phyloP scores from a whole-genome alignment of 1,140 invertebrate genomes.

The Drosophila tsacasi region DNA sequence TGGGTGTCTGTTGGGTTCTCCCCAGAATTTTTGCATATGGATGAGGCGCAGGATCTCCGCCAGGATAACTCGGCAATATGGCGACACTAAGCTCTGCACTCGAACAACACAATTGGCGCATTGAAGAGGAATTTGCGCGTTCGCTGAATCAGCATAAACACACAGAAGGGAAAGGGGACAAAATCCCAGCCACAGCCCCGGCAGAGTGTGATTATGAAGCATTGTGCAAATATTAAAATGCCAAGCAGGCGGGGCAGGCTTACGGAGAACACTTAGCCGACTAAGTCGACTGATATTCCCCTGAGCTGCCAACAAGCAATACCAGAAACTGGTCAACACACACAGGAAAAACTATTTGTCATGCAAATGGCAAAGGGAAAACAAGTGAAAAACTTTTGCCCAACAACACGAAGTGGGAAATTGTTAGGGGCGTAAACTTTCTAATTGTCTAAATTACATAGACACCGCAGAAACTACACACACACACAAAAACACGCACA shows the following conservation, averaged over 20 bases:
- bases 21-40: constrained; percentile 62
- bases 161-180: not conserved
- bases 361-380: constrained; percentile 65
- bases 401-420: constrained; percentile 53
- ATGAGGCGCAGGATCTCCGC: constrained; percentile 48
- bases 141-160: constrained; percentile 56
- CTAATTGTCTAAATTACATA: constrained; percentile 80
- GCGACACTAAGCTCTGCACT: constrained; percentile 68
- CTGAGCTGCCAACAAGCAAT: constrained; percentile 11
- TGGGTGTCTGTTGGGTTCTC: not conserved
- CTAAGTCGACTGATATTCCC: constrained; percentile 7
- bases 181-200: constrained; percentile 10
- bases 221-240: constrained; percentile 66
- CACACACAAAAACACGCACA: not conserved
- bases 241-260: not conserved
- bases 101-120: constrained; percentile 61
- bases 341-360: constrained; percentile 57
- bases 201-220: constrained; percentile 61
- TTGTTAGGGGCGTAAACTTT: constrained; percentile 67
- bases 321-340: constrained; percentile 40
- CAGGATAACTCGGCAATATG: constrained; percentile 46
- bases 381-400: constrained; percentile 50
- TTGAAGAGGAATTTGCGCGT: constrained; percentile 41
- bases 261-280: not conserved
- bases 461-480: constrained; percentile 52